Evolutionary conservation across 2,888 invertebrate genomes (phyloP).

Genomic region (Lysandra coridon): DNA sequence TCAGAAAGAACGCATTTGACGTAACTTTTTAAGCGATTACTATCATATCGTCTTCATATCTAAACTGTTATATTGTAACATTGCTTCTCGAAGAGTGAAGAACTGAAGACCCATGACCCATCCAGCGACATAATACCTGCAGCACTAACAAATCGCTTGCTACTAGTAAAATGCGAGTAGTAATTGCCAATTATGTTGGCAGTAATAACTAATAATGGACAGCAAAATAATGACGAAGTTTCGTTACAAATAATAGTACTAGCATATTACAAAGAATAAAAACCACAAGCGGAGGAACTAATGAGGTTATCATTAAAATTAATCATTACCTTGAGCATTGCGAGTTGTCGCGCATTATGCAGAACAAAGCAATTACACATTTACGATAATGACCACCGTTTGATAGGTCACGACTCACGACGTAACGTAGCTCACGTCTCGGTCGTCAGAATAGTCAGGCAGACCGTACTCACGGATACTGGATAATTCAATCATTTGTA

Average conservation of each 20-base stretch:
- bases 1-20: too few relatives aligned
- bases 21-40: too few relatives aligned
- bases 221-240: background rate
- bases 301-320: background rate
- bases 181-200: background rate
- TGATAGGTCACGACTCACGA: background rate
- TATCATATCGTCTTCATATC: too few relatives aligned
- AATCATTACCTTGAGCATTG: conserved; percentile 9
- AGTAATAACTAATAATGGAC: background rate
- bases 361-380: conserved; percentile 12
- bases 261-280: background rate
- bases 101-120: background rate
- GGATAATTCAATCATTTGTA: background rate
- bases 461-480: background rate
- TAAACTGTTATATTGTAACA: too few relatives aligned
- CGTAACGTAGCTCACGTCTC: conserved; percentile 8
- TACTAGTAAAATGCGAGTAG: background rate
- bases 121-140: background rate
- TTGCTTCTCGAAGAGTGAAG: background rate
- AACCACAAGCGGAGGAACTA: background rate
- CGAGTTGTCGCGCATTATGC: conserved; percentile 16
- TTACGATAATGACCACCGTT: conserved; percentile 17
- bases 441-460: background rate
- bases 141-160: background rate
- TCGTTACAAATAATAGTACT: background rate